phyloP scores from a whole-genome alignment of 2,888 invertebrate genomes.

The Tinea semifulvella region DNA sequence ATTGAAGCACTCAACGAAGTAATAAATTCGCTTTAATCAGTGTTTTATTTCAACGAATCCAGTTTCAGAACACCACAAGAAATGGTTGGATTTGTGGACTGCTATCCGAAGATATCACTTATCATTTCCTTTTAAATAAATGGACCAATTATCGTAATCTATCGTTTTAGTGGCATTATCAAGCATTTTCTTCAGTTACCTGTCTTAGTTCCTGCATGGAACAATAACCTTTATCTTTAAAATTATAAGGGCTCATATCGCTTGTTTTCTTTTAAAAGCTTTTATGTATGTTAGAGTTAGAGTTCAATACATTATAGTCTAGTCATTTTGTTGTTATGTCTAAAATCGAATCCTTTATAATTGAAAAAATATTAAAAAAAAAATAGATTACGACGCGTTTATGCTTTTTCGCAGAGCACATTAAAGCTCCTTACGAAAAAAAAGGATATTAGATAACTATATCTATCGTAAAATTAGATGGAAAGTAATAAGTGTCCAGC shows the following conservation, averaged over 20 bases:
- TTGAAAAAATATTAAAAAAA: no score
- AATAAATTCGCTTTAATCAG: constrained; percentile 9
- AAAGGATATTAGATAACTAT: no score
- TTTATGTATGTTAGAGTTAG: constrained; percentile 38
- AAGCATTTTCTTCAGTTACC: constrained; percentile 9
- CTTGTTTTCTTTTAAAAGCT: neutral
- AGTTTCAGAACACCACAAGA: constrained; percentile 3
- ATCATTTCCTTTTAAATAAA: constrained; percentile 39
- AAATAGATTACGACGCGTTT: no score
- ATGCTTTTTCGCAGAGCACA: no score
- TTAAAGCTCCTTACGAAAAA: no score
- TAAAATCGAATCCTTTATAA: constrained; percentile 1
- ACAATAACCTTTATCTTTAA: neutral
- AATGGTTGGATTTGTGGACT: neutral
- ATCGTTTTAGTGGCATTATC: constrained; percentile 24
- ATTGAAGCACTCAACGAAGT: constrained; percentile 7
- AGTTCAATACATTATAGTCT: constrained; percentile 45
- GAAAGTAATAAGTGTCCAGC: no score
- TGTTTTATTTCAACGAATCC: constrained; percentile 10
- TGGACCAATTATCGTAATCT: constrained; percentile 43
- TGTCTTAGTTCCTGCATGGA: neutral
- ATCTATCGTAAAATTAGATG: no score
- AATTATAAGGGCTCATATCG: neutral
- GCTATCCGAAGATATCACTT: constrained; percentile 20
- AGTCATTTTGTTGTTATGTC: no score